Evolutionary conservation across 2,888 invertebrate genomes (phyloP).

Genomic region (Melanophora roralis): DNA sequence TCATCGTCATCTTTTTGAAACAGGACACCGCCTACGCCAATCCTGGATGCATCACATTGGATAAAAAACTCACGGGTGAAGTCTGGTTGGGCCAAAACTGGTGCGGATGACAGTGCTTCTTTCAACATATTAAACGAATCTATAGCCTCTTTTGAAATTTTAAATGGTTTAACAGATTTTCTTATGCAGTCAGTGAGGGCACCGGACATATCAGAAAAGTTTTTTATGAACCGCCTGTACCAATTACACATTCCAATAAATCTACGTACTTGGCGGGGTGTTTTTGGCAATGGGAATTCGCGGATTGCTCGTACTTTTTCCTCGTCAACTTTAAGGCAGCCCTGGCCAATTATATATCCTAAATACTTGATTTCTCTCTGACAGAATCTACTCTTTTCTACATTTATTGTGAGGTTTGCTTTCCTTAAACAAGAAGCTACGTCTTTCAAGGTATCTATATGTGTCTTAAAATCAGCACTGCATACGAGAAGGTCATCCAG

Average conservation of each 20-base stretch:
- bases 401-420: neutral
- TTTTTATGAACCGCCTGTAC: conserved; percentile 13
- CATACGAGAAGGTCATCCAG: conserved; percentile 17
- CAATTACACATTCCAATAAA: neutral
- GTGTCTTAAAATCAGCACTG: conserved; percentile 4
- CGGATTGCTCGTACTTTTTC: neutral
- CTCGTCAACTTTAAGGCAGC: neutral
- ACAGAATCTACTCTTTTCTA: neutral
- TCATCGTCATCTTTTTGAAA: neutral
- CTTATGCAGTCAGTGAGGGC: neutral
- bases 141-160: neutral
- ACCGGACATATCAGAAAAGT: neutral
- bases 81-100: neutral
- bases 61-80: neutral
- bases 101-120: neutral
- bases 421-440: conserved; percentile 4
- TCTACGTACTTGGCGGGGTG: neutral
- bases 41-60: neutral
- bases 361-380: conserved; percentile 1
- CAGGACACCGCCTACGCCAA: neutral
- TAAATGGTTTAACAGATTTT: neutral
- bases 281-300: neutral
- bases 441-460: neutral
- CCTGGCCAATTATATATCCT: conserved; percentile 3
- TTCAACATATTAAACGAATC: neutral